These are phyloP conservation scores for Nyctibius bracteatus DNA, from an alignment of 2,113 vertebrate genomes.

Conservation along the genomic window DNA sequence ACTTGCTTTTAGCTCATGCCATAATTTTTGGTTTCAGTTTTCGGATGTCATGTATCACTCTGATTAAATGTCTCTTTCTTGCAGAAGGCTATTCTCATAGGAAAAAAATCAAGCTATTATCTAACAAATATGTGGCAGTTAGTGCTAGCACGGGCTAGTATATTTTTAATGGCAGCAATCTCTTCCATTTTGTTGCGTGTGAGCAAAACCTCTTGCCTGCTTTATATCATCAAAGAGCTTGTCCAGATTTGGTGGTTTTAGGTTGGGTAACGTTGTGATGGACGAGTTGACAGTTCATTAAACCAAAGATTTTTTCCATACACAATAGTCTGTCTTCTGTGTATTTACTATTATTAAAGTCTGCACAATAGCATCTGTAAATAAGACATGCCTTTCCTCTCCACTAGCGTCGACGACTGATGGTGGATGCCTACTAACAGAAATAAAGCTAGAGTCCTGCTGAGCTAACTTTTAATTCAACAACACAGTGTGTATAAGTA, in stretches of 20 bases:
- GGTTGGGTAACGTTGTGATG: constrained; percentile 57
- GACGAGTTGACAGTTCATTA: constrained; percentile 68
- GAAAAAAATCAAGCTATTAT: constrained; percentile 60
- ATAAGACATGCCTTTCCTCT: constrained; percentile 37
- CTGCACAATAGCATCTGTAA: constrained; percentile 61
- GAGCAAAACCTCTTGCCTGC: constrained; percentile 52
- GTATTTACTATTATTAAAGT: constrained; percentile 59
- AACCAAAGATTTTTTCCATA: constrained; percentile 44
- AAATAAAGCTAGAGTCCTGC: constrained; percentile 41
- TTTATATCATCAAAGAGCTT: constrained; percentile 56
- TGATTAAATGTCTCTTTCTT: constrained; percentile 54
- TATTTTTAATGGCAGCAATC: constrained; percentile 60
- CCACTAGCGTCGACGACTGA: constrained; percentile 5
- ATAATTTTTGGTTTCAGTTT: constrained; percentile 55
- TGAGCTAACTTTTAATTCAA: constrained; percentile 50
- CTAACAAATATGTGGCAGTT: constrained; percentile 60
- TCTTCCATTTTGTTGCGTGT: constrained; percentile 53
- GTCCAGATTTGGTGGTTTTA: constrained; percentile 50
- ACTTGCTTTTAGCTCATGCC: constrained; percentile 40
- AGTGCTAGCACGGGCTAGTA: constrained; percentile 44
- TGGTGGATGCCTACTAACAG: constrained; percentile 36
- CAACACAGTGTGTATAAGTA: constrained; percentile 31
- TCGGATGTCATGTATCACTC: constrained; percentile 59
- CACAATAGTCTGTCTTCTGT: constrained; percentile 52
- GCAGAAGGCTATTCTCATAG: constrained; percentile 43